Evolutionary conservation across 2,113 vertebrate species (phyloP), one percentile per base, ranked within the genome.

Genomic region (Amphiprion percula): DNA sequence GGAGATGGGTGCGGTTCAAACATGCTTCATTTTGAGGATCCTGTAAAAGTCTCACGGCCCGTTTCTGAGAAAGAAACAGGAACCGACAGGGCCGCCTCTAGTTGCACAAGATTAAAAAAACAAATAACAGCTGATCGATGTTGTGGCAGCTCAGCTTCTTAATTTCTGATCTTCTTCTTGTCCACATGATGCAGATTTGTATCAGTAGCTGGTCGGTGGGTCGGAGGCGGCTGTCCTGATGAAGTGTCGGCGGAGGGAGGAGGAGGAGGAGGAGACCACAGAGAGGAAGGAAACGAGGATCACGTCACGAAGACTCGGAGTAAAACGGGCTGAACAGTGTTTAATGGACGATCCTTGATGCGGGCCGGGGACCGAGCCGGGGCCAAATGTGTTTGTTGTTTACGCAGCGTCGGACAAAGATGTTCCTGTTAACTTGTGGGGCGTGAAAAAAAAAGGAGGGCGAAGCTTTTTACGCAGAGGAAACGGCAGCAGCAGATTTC

Each of bases 1-100:
- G 77, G 55, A 86, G 87, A 91, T 93, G 93, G 93, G 93, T 94
- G 94, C 93, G 93, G 94, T 92, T 87, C 84, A 83, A 80, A 84
- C 82, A 79, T 77, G 83, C 84, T 83, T 85, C 63, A 63, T 67
- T 86, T 66, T 79, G 70, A 90, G 73, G 84, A 90, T 81, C 74
- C 79, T 88, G 78, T 68, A 68, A 69, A 81, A 53, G 76, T 61
- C 68, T 77, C 77, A 88, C 85, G 86, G 79, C 73, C 79, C 85
- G 58, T 73, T 70, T 79, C 82, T 26, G 26, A 4, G 6, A 19
- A 50, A 55, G 68, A 80, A 83, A 83, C 14, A 79, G 74, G 77
- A 85, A 79, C 76, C 30, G 55, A 50, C 46, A 26, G 63, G 78
- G 44, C 33, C 61, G n/a, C 72, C 66, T 59, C 47, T 83, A 0